These are phyloP conservation scores for Phylloscopus trochiloides DNA, from an alignment of 2,113 vertebrate species.

Conservation along the genomic window DNA sequence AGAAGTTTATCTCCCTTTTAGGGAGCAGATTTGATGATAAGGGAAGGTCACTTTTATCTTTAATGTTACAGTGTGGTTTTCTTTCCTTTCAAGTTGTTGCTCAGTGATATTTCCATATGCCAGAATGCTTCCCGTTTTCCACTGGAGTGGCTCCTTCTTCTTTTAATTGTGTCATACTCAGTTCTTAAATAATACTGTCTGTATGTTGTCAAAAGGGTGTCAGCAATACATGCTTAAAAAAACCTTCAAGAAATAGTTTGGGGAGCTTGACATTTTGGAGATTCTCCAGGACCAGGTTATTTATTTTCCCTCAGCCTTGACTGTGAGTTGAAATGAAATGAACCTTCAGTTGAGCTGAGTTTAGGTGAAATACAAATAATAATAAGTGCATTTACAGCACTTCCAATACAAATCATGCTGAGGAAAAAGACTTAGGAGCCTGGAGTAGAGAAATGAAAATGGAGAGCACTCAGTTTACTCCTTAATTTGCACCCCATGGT, in stretches of 20 bases:
- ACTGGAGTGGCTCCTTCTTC: background rate
- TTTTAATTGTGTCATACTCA: background rate
- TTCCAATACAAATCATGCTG: background rate
- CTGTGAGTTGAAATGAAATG: background rate
- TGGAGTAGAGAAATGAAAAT: background rate
- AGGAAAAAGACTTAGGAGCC: background rate
- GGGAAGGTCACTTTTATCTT: background rate
- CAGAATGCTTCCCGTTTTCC: background rate
- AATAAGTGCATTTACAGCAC: background rate
- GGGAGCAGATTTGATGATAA: background rate
- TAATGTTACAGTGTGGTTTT: background rate
- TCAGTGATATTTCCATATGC: background rate
- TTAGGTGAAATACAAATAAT: background rate
- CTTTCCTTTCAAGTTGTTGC: background rate
- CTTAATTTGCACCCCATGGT: background rate
- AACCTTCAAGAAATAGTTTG: background rate
- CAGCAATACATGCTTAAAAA: background rate
- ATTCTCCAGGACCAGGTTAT: background rate
- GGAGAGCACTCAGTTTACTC: background rate
- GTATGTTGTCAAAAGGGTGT: background rate
- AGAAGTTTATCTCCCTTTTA: background rate
- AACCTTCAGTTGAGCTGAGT: background rate
- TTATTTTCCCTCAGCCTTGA: background rate
- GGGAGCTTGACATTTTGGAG: background rate
- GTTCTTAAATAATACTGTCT: background rate